Evolutionary conservation across 1,140 invertebrate species (phyloP), one percentile per base, ranked within the genome.

Genomic region (Cyclina sinensis): DNA sequence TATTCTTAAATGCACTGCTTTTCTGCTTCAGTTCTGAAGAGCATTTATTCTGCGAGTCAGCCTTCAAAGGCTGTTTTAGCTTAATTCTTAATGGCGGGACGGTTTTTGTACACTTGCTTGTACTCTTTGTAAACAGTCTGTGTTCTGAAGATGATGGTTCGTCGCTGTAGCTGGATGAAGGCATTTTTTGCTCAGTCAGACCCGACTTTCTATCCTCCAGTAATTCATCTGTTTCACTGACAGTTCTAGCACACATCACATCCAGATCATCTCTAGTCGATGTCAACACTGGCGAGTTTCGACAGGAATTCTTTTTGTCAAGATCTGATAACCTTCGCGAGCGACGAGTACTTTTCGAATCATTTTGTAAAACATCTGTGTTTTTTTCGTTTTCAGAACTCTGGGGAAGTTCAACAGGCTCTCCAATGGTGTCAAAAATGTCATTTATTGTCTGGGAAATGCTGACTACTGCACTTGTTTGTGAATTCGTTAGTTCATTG

Each of bases 21-120:
- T 70, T 39, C 32, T 35, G 65, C 4, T 70, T 70, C 4, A 16
- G 3, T 39, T 37, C 37, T 70, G 65, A 70, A 1, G 1, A 3
- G 37, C 35, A 16, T 5, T 35, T 16, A 18, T 37, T 37, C 32
- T 70, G 35, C 21, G 5, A 18, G 1, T 1, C 24, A 21, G 0
- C 32, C 12, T 24, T 81, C n/a, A 11, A 9, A 0, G 68, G 12
- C 30, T 73, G 18, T 32, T 85, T 85, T n/a, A 85, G 35, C 30
- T 46, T 73, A n/a, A 85, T 85, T 62, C 82, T 48, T 16, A 85
- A 57, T n/a, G 82, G 82, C 27, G 82, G 82, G 21, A 85, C 51
- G 21, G 37, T 65, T 30, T 59, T 59, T 1, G 43, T 18, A 27
- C 54, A 35, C 30, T 51, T 79, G 0, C 37, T 79, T 30, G 32